Percentiles rank a stretch among this genome's conserved stretches.
phyloP scores from a whole-genome alignment of 1,140 invertebrate species.

The Tetramorium simillimum region DNA sequence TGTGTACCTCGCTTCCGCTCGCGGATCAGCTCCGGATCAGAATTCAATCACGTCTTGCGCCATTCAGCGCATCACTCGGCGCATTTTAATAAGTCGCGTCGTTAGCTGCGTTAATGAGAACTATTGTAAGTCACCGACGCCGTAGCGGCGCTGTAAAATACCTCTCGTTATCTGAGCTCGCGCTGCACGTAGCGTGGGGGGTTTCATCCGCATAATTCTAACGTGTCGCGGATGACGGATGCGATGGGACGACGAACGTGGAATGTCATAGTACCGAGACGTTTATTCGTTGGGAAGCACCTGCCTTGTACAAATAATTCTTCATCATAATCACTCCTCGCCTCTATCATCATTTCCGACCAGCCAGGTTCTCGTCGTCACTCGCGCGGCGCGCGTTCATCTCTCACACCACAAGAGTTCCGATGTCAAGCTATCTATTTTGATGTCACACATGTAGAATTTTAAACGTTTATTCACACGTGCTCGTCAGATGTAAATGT shows the following conservation, averaged over 20 bases:
- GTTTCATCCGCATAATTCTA: conserved; percentile 13
- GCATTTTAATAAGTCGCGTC: conserved; percentile 34
- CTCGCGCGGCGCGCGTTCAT: conserved; percentile 18
- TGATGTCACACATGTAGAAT: neutral
- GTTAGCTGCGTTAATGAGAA: conserved; percentile 27
- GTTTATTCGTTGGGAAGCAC: conserved; percentile 63
- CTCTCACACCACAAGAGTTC: conserved; percentile 11
- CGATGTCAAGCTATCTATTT: conserved; percentile 33
- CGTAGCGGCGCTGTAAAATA: conserved; percentile 32
- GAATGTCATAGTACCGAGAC: conserved; percentile 44
- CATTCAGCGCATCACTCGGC: conserved; percentile 17
- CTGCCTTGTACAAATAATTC: conserved; percentile 76
- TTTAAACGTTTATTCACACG: neutral
- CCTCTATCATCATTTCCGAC: conserved; percentile 47
- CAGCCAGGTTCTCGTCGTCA: conserved; percentile 10
- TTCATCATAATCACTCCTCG: conserved; percentile 70
- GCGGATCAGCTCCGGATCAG: neutral
- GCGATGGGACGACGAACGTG: conserved; percentile 44
- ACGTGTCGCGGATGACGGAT: conserved; percentile 71
- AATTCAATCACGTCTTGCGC: conserved; percentile 39
- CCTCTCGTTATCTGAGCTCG: conserved; percentile 23
- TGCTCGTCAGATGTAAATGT: neutral
- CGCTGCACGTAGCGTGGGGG: neutral
- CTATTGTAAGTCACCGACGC: conserved; percentile 27
- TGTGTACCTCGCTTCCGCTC: conserved; percentile 27